Evolutionary conservation across 1,140 invertebrate genomes (phyloP), one percentile per base, ranked within the genome.

Genomic region (Ceratoteleas bidentatus): DNA sequence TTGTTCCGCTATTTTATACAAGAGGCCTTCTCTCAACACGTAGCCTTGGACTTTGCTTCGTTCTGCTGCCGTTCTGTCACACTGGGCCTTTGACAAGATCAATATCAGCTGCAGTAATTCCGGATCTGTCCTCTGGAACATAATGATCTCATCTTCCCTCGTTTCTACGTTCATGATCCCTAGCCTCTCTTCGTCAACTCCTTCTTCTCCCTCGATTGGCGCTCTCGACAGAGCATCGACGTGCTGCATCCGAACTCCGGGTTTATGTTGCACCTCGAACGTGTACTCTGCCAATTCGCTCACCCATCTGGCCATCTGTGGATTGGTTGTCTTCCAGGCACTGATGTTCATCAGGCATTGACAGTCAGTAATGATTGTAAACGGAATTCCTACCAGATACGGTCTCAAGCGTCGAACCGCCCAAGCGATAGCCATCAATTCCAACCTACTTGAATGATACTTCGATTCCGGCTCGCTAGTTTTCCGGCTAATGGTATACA

Each of bases 181-280:
- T 4, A 60, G n/a, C 33, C 8, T 15, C 24, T 49, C 58, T 11
- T 54, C 52, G 6, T 54, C 52, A 3, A 50, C 5, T 3, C 11
- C 15, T 11, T 34, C 7, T 6, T 54, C 33, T 40, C 49, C 38
- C 11, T 36, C 24, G 2, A 58, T 9, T 3, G 86, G 87, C 52
- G 87, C 81, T 13, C 85, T 60, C 15, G 87, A 88, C 13, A 90
- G 57, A 0, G 86, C 87, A 83, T 91, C 89, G 2, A 86, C 87
- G 58, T 89, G 86, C 16, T 78, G 53, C 85, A 88, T 88, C 32
- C 53, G 76, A 33, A 62, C 32, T 24, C 62, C 62, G 3, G 45
- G 50, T 45, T 38, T 11, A 61, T 76, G 73, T 33, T 43, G 15
- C 0, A 68, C 38, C 2, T 61, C 45, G 16, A 66, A 76, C 10